Base-by-base conservation (phyloP, 23 tunicate species). In the Clavelina lepadiformis region DNA sequence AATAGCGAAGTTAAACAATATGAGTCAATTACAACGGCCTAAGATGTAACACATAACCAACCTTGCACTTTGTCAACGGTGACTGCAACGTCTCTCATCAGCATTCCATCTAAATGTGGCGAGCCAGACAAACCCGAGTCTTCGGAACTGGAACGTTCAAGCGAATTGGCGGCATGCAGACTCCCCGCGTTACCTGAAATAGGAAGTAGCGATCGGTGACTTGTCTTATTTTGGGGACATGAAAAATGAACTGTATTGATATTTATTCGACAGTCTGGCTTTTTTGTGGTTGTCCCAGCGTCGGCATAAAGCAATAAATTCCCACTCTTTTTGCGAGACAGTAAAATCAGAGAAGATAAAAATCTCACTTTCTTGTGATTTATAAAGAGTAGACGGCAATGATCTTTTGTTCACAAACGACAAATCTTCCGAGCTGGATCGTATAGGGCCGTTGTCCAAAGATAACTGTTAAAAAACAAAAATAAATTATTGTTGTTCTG, bases 131-230 rank as follows among this genome's bases (percentile, higher is more conserved):
- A 26, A 5, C 89, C 89, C n/a, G 89, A 81, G 46, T 81, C 89
- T 65, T 81, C 89, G 0, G 89, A 81, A 46, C 89, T 81, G 23
- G 89, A 81, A 52, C 89, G 47, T 34, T 81, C 89, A 0, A 81
- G 28, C 1, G 89, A 81, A 3, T 72, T 34, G 11, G 23, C 37
- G 41, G 34, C 62, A 21, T 56, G 69, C 47, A 56, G 5, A 53
- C 65, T 80, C 61, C 65, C 31, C 0, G 47, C n/a, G n/a, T n/a
- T 26, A 71, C 87, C 87, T 80, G 69, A 1, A 33, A 19, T 31
- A 1, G 35, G 26, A 66, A 19, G 19, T 41, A 41, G 11, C 11
- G 11, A 41, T 41, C 11, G 15, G 49, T 15, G 11, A 11, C 15
- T 41, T 11, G 11, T 11, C 15, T 41, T 41, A 15, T 15, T 41